Percentiles rank a stretch among this genome's conserved stretches.
Evolutionary conservation across 2,888 invertebrate genomes (phyloP).

Genomic region (Plagodis pulveraria): DNA sequence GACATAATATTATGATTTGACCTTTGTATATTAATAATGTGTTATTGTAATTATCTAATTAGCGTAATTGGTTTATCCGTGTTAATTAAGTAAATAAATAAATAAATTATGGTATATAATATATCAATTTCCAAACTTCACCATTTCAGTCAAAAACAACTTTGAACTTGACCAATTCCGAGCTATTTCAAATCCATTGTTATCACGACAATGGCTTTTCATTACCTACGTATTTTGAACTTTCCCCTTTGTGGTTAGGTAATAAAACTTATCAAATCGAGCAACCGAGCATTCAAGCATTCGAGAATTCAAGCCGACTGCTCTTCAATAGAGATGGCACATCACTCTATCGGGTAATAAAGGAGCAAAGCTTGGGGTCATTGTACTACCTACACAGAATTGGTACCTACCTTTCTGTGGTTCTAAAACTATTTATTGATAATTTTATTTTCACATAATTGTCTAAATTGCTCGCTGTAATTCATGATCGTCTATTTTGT

Average conservation of each 20-base stretch:
- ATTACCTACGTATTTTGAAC: slow-evolving; percentile 24
- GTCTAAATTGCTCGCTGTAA: too few species aligned
- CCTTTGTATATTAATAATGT: too few species aligned
- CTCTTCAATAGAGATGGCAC: slow-evolving; percentile 43
- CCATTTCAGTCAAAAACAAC: slow-evolving; percentile 1
- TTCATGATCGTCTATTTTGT: too few species aligned
- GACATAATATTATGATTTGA: too few species aligned
- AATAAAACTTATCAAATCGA: slow-evolving; percentile 47
- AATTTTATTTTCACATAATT: too few species aligned
- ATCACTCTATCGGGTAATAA: slow-evolving; percentile 28
- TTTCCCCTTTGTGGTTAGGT: slow-evolving; percentile 30
- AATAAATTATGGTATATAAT: too few species aligned
- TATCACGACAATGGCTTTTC: slow-evolving; percentile 14
- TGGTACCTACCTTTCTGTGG: slow-evolving; percentile 8
- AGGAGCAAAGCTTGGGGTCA: slow-evolving; percentile 38
- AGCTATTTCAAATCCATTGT: background rate
- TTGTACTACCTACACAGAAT: slow-evolving; percentile 41
- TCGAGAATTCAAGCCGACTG: slow-evolving; percentile 38
- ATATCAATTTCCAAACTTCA: too few species aligned
- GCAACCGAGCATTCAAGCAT: slow-evolving; percentile 29
- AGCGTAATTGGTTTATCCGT: too few species aligned
- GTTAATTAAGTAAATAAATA: too few species aligned
- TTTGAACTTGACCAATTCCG: slow-evolving; percentile 7
- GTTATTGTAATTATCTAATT: too few species aligned
- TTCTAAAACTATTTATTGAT: background rate